These are phyloP conservation scores for Physeter macrocephalus DNA, from an alignment of 2,113 vertebrate genomes.

Conservation along the genomic window DNA sequence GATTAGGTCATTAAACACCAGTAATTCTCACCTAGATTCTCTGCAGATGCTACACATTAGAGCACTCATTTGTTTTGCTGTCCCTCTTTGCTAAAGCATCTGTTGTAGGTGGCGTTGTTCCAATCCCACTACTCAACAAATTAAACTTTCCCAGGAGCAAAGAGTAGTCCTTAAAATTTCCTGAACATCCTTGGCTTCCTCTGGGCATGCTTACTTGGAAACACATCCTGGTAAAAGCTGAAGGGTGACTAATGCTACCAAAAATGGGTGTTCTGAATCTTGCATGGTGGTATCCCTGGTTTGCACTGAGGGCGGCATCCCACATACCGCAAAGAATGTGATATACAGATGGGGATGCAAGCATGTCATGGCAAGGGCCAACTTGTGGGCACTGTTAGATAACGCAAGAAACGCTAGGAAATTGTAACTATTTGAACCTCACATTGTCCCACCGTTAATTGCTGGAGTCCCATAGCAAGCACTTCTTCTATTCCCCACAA, in stretches of 20 bases:
- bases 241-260: background rate
- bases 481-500: background rate
- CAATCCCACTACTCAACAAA: conserved; percentile 12
- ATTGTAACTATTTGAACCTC: background rate
- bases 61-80: conserved; percentile 32
- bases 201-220: background rate
- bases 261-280: background rate
- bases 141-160: conserved; percentile 42
- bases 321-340: background rate
- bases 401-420: background rate
- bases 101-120: background rate
- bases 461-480: background rate
- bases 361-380: background rate
- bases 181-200: background rate
- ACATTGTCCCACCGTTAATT: background rate
- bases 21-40: conserved; percentile 39
- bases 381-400: background rate
- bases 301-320: background rate
- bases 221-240: background rate
- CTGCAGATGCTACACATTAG: conserved; percentile 1
- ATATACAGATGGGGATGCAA: background rate
- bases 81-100: conserved; percentile 29
- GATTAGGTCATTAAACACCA: conserved; percentile 41
- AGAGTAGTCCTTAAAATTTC: background rate
- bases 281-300: conserved; percentile 11